Evolutionary conservation across 1,140 invertebrate species (phyloP), one percentile per base, ranked within the genome.

Genomic region (Diachasma alloeum): DNA sequence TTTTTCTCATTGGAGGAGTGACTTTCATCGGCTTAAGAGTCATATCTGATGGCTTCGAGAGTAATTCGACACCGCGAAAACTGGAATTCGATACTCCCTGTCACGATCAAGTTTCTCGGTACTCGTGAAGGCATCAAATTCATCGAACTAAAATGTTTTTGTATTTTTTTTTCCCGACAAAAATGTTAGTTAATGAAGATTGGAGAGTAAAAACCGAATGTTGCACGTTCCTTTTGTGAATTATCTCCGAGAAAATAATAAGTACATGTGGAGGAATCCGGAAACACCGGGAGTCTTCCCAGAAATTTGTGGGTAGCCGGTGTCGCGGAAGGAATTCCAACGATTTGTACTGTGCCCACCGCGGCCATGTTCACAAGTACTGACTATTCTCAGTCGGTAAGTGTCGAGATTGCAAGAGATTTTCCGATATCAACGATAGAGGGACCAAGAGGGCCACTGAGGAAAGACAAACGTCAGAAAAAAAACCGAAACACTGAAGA

Each of bases 41-140:
- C 59, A 63, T 63, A 63, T 63, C 46, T 59, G 46, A 36, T n/a
- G 26, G 31, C 69, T 72, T 26, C 0, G 6, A n/a, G 44, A 46
- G 71, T 48, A 56, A 72, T 31, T 24, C 31, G 71, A 72, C 59
- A 59, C 53, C 26, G 22, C 36, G 71, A 72, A 56, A 72, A 56
- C 10, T 72, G 39, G 71, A 72, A 72, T 72, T 72, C 71, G 71
- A 72, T 72, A 72, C 71, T 59, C 44, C 59, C 24, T 26, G 59
- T 63, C 59, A 63, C 59, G 59, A 63, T 63, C 59, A 15, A 15
- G 48, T 53, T 63, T 63, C 59, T 63, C 24, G 8, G 59, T 63
- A 63, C 59, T 26, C 59, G 59, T 11, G 11, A 63, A 26, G 9
- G 24, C 69, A 72, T 44, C 19, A 19, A 72, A 48, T 72, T 48